Conservation (phyloP, 2,888 invertebrate genomes). For the Rotaria sp. region DNA sequence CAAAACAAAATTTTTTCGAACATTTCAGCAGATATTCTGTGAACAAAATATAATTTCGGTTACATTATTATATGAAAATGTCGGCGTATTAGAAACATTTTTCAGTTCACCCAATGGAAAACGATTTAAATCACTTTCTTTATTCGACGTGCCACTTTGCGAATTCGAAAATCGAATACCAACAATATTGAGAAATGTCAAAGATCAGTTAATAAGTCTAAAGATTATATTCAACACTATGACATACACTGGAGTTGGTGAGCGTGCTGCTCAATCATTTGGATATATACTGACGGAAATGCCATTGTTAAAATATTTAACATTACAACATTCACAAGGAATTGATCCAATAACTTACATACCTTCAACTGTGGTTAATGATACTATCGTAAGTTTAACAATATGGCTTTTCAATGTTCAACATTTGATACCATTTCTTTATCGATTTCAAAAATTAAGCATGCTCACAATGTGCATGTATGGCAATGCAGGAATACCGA, state of each 20-base stretch:
- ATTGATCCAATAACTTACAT: neutral
- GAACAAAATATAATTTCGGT: neutral
- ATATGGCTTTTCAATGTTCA: neutral
- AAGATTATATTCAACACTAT: neutral
- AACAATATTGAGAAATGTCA: neutral
- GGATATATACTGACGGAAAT: neutral
- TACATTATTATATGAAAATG: neutral
- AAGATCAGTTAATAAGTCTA: neutral
- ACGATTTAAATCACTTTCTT: neutral
- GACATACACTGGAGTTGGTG: neutral
- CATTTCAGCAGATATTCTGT: neutral
- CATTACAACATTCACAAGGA: neutral
- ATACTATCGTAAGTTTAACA: neutral
- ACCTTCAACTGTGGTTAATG: neutral
- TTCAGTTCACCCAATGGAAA: neutral
- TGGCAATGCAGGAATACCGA: no score
- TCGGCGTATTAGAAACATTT: neutral
- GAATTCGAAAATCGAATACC: neutral
- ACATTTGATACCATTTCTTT: neutral
- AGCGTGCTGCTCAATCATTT: neutral
- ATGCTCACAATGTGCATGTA: neutral
- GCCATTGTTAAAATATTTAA: neutral
- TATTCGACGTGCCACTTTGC: neutral
- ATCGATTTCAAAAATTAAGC: neutral
- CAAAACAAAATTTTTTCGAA: neutral